A percentile compares a stretch with the other conserved stretches of the same genome.
Conservation (phyloP, 2,888 invertebrate species). For the Eretmocerus hayati region DNA sequence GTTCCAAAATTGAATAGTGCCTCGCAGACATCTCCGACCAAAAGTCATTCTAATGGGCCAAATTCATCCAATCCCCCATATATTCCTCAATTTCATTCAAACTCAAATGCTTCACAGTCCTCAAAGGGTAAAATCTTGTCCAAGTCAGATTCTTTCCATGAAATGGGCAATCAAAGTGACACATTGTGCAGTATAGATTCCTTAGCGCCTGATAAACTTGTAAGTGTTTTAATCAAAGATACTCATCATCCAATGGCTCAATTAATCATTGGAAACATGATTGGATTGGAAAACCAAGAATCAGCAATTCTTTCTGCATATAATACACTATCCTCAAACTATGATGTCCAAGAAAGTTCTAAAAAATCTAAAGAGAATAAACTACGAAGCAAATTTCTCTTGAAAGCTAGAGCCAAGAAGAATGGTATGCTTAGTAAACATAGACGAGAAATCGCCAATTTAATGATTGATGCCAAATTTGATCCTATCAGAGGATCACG, state of each 20-base stretch:
- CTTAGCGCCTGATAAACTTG: slow-evolving; percentile 37
- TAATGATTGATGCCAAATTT: slow-evolving; percentile 39
- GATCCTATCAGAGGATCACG: slow-evolving; percentile 34
- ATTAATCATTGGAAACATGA: slow-evolving; percentile 39
- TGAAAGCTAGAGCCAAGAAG: slow-evolving; percentile 12
- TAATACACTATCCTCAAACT: slow-evolving; percentile 23
- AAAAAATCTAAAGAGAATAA: slow-evolving; percentile 11
- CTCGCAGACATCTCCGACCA: background rate
- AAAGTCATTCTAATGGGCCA: background rate
- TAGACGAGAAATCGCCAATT: slow-evolving; percentile 36
- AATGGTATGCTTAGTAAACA: slow-evolving; percentile 28
- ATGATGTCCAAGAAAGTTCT: slow-evolving; percentile 14
- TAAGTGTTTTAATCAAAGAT: slow-evolving; percentile 37
- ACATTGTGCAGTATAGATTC: slow-evolving; percentile 26
- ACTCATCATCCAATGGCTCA: slow-evolving; percentile 39
- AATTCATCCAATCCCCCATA: slow-evolving; percentile 2
- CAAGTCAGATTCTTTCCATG: slow-evolving; percentile 8
- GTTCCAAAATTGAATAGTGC: slow-evolving; percentile 1
- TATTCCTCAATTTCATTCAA: slow-evolving; percentile 12
- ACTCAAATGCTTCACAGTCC: slow-evolving; percentile 1
- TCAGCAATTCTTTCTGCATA: slow-evolving; percentile 31
- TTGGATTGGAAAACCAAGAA: slow-evolving; percentile 35
- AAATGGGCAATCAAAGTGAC: slow-evolving; percentile 8
- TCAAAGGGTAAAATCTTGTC: slow-evolving; percentile 4
- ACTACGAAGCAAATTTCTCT: slow-evolving; percentile 14